Conservation (phyloP, 2,888 invertebrate species). For the Rotaria sp. region DNA sequence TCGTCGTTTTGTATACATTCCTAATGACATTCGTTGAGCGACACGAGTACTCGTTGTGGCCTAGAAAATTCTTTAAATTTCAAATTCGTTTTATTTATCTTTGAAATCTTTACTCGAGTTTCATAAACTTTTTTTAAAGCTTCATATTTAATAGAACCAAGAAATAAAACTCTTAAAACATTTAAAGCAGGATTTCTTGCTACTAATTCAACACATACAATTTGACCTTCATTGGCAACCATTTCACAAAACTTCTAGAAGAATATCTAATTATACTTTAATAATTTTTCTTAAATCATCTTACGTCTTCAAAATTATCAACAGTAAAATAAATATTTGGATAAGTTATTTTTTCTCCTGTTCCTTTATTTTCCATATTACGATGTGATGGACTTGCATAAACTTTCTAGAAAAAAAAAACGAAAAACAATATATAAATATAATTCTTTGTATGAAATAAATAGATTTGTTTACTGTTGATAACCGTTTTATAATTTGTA, state of each 20-base stretch:
- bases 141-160: conserved; percentile 93
- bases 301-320: conserved; percentile 93
- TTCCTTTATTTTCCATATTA: conserved; percentile 95
- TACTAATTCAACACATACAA: conserved; percentile 94
- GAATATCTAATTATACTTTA: not conserved
- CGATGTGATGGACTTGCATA: conserved; percentile 93
- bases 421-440: conserved; percentile 29
- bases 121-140: conserved; percentile 92
- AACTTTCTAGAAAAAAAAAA: conserved; percentile 62
- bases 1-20: conserved; percentile 62
- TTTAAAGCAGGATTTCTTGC: conserved; percentile 75
- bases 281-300: not conserved
- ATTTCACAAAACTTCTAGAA: conserved; percentile 82
- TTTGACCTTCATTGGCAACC: conserved; percentile 90
- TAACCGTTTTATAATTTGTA: conserved; percentile 73
- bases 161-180: conserved; percentile 75
- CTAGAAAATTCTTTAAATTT: conserved; percentile 39
- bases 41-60: conserved; percentile 78
- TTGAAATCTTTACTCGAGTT: conserved; percentile 67
- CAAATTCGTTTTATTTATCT: not conserved
- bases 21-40: conserved; percentile 89
- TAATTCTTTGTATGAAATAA: not conserved
- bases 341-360: conserved; percentile 94
- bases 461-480: conserved; percentile 20
- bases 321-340: conserved; percentile 98